Evolutionary conservation across 2,797 vertebrate species (phyloP).

Genomic region (Sebastes trivittatus): DNA sequence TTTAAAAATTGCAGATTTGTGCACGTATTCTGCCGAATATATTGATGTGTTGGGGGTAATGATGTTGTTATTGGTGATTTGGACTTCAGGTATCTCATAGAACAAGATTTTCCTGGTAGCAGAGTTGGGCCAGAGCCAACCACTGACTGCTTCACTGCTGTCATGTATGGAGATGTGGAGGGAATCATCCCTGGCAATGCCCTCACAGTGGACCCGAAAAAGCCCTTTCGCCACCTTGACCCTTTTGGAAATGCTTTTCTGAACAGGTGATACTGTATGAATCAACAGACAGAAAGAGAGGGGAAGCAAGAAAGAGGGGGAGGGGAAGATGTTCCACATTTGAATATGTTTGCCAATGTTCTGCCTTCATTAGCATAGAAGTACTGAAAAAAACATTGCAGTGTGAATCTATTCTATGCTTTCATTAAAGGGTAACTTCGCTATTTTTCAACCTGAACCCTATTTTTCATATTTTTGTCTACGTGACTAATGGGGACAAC

Average conservation of each 20-base stretch:
- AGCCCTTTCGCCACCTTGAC: conserved; percentile 91
- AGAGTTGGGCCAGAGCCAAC: conserved; percentile 92
- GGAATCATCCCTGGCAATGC: conserved; percentile 89
- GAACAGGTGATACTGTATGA: conserved; percentile 82
- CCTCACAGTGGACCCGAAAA: conserved; percentile 88
- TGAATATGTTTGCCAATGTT: background rate
- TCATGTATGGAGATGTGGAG: conserved; percentile 88
- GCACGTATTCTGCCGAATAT: background rate
- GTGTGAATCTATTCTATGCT: background rate
- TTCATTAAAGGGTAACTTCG: background rate
- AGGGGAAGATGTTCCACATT: background rate
- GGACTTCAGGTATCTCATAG: conserved; percentile 85
- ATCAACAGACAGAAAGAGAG: background rate
- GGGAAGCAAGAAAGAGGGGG: too few relatives aligned
- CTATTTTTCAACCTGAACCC: too few relatives aligned
- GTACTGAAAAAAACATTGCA: background rate
- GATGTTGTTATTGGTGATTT: background rate
- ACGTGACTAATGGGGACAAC: too few relatives aligned
- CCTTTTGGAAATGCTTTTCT: conserved; percentile 91
- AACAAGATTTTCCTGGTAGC: conserved; percentile 90
- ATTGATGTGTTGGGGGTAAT: background rate
- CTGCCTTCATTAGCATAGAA: background rate
- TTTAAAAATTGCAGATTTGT: background rate
- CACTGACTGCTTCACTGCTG: conserved; percentile 90
- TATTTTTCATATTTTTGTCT: too few relatives aligned